Evolutionary conservation across 1,140 invertebrate species (phyloP), one percentile per base, ranked within the genome.

Genomic region (Lordiphosa mommai): DNA sequence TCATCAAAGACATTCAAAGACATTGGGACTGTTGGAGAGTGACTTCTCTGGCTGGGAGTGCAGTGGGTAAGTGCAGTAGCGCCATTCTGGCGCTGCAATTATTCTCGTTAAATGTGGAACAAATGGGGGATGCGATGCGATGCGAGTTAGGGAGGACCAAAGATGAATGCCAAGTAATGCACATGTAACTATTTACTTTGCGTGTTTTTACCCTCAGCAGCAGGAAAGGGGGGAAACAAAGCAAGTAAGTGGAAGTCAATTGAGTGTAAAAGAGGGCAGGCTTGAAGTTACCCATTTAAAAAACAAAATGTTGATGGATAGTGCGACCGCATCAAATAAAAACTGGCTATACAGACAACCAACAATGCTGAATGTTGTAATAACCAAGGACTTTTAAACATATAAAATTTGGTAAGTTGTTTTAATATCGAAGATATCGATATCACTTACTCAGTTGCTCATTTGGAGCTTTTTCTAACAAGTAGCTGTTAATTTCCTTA

Each of bases 161-260:
- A 71, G 71, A 82, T 76, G 77, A 82, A 74, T 82, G 71, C 76
- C 76, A 80, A 80, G 76, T 76, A 82, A 80, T 76, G 72, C 76
- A 82, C 77, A 82, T 82, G 76, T 82, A 72, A 82, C 76, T 84
- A 82, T 82, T 82, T 82, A 82, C 76, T 82, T 82, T 68, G 67
- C 77, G 61, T 80, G 66, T 72, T 67, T 53, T 58, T 33, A 3
- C 14, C 13, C 13, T 13, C 29, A 4, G 27, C 7, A 46, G 12
- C 8, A 12, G 8, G 70, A 79, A 73, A 61, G 7, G 13, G 12
- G 40, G 12, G 48, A 67, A 76, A 72, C 61, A 76, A 71, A 43
- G 40, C 40, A 43, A 43, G 40, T 43, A 43, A 43, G 40, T 43
- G 40, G 27, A 43, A 43, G 20, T 17, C 40, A 43, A 43, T 43